Evolutionary conservation across 2,113 vertebrate species (phyloP).

Genomic region (Strigops habroptila): DNA sequence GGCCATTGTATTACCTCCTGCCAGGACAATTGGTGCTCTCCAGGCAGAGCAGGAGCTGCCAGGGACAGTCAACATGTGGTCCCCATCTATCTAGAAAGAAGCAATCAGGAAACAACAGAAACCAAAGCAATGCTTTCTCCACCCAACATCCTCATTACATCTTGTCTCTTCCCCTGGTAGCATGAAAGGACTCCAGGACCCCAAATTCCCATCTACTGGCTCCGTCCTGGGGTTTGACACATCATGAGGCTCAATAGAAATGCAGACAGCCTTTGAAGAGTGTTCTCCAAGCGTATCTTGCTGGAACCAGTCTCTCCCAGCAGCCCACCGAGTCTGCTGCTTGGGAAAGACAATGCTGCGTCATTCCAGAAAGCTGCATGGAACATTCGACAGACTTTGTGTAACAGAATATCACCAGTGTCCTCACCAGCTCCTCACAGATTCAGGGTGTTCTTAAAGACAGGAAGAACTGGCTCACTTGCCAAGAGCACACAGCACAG

Average conservation of each 20-base stretch:
- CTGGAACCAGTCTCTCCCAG: neutral
- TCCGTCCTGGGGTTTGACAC: neutral
- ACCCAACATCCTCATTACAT: neutral
- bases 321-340: neutral
- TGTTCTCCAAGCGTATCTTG: neutral
- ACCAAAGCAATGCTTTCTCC: neutral
- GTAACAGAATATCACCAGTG: neutral
- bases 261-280: neutral
- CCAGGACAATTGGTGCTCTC: neutral
- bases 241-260: neutral
- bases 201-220: neutral
- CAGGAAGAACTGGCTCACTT: neutral
- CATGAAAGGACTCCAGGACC: neutral
- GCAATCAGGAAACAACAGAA: neutral
- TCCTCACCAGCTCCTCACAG: neutral
- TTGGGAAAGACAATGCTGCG: neutral
- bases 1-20: neutral
- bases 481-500: neutral
- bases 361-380: neutral
- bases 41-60: neutral
- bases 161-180: neutral
- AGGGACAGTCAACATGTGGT: neutral
- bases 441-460: neutral
- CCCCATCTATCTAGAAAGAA: neutral
- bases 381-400: neutral